These are phyloP conservation scores for Sebastes hopkinsi DNA, from an alignment of 2,797 vertebrate genomes.

Conservation along the genomic window DNA sequence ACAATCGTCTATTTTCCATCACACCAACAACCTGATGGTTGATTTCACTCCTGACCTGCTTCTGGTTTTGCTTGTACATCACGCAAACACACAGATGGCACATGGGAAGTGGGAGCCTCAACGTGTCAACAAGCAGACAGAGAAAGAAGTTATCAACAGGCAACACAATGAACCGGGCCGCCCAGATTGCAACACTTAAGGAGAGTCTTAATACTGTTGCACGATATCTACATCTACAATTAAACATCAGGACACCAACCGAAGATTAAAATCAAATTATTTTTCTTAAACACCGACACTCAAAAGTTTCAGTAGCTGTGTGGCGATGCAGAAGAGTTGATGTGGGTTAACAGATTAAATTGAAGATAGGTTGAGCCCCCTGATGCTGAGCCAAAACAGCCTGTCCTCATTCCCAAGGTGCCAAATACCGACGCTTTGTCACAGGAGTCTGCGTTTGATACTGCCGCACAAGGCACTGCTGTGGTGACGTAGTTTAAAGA, in stretches of 20 bases:
- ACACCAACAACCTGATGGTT: slow-evolving; percentile 68
- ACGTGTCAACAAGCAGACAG: not conserved
- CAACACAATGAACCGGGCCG: not conserved
- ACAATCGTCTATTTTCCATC: slow-evolving; percentile 74
- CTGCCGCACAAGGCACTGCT: too few relatives aligned
- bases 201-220: not conserved
- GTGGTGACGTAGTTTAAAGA: too few relatives aligned
- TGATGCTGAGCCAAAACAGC: not conserved
- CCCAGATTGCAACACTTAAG: not conserved
- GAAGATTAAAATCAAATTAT: not conserved
- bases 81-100: slow-evolving; percentile 22
- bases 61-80: slow-evolving; percentile 46
- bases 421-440: too few relatives aligned
- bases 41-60: slow-evolving; percentile 69
- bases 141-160: slow-evolving; percentile 5
- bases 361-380: not conserved
- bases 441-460: too few relatives aligned
- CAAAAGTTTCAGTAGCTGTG: not conserved
- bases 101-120: not conserved
- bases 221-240: not conserved
- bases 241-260: not conserved
- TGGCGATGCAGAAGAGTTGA: not conserved
- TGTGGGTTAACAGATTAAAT: not conserved
- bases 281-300: not conserved
- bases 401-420: too few relatives aligned